Evolutionary conservation across 1,140 invertebrate genomes (phyloP).

Genomic region (Formica selysi): DNA sequence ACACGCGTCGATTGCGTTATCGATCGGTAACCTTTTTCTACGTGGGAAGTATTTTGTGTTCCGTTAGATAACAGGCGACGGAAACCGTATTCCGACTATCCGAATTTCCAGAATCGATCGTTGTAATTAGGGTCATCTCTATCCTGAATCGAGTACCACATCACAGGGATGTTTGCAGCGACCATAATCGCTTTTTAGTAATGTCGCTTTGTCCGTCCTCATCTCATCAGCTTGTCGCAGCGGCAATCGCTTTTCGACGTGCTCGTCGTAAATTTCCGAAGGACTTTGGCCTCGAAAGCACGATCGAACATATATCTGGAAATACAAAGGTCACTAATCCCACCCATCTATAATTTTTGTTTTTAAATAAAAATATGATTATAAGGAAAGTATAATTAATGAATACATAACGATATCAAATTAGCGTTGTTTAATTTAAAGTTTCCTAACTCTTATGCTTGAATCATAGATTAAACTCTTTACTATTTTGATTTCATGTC

Average conservation of each 20-base stretch:
- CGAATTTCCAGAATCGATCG: constrained; percentile 39
- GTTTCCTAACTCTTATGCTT: not conserved
- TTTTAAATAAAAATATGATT: not conserved
- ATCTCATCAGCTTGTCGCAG: constrained; percentile 79
- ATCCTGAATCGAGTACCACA: constrained; percentile 48
- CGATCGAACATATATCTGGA: not conserved
- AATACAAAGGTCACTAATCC: constrained; percentile 31
- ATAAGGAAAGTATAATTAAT: not conserved
- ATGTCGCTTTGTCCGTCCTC: constrained; percentile 78
- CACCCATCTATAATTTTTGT: not conserved
- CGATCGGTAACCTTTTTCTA: constrained; percentile 29
- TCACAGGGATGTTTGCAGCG: constrained; percentile 55
- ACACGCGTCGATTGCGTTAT: constrained; percentile 48
- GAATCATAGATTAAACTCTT: not conserved
- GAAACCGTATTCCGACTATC: not conserved
- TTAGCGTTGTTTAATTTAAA: not conserved
- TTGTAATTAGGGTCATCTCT: constrained; percentile 17
- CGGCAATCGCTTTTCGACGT: constrained; percentile 77
- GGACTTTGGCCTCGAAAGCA: constrained; percentile 69
- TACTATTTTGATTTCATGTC: not conserved
- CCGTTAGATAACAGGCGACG: not conserved
- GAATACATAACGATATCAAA: not conserved
- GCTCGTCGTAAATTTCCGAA: constrained; percentile 80
- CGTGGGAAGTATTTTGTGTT: constrained; percentile 14
- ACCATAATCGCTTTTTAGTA: constrained; percentile 24